phyloP scores from a whole-genome alignment of 1,140 invertebrate genomes.

The Trachelipus rathkii region DNA sequence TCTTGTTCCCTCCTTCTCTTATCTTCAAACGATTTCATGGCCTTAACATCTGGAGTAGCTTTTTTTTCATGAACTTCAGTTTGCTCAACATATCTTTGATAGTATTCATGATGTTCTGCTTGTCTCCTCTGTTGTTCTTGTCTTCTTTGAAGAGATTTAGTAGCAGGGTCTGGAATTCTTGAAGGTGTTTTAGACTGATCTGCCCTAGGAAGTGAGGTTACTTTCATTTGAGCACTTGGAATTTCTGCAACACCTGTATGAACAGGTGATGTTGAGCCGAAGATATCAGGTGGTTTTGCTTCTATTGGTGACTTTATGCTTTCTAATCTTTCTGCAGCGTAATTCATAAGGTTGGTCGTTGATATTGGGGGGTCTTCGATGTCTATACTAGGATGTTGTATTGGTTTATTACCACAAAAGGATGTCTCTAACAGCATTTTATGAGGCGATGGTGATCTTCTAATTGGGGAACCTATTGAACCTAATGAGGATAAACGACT shows the following conservation, averaged over 20 bases:
- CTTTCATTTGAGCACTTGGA: not conserved
- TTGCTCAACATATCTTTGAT: constrained; percentile 5
- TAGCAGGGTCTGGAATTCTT: not conserved
- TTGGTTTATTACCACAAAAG: constrained; percentile 63
- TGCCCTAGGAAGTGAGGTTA: not conserved
- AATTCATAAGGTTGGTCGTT: constrained; percentile 48
- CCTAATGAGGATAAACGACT: constrained; percentile 73
- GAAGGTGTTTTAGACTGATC: not conserved
- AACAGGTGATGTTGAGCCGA: constrained; percentile 31
- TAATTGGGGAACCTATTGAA: constrained; percentile 54
- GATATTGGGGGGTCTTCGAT: constrained; percentile 52
- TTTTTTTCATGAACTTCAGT: not conserved
- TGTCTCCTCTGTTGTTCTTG: constrained; percentile 33
- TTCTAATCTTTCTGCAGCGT: constrained; percentile 40
- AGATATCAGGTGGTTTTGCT: constrained; percentile 38
- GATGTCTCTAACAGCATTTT: constrained; percentile 82
- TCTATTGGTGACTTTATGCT: constrained; percentile 42
- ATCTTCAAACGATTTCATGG: not conserved
- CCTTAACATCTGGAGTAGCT: not conserved
- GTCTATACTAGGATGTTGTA: constrained; percentile 52
- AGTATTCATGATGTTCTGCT: constrained; percentile 17
- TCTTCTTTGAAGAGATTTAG: constrained; percentile 4
- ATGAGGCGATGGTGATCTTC: constrained; percentile 75
- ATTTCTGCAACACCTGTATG: not conserved
- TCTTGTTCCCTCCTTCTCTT: not conserved